A percentile compares a stretch with the other conserved stretches of the same genome.
These are phyloP conservation scores for Empidonax traillii DNA, from an alignment of 2,113 vertebrate species.

Conservation along the genomic window DNA sequence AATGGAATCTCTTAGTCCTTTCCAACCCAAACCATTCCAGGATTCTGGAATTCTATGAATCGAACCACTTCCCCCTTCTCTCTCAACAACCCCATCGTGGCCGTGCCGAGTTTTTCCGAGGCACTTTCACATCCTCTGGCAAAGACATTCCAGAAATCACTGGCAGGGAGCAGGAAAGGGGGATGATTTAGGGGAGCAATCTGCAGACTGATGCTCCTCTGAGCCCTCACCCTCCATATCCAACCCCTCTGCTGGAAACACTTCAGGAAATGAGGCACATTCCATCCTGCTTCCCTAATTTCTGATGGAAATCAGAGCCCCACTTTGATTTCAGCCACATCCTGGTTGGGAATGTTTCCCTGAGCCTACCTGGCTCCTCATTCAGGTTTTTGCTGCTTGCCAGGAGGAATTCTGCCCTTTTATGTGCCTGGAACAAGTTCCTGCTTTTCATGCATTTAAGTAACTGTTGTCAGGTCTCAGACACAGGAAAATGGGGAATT, in stretches of 20 bases:
- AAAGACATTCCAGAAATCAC: neutral
- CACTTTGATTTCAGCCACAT: neutral
- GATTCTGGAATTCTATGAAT: neutral
- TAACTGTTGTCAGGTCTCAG: neutral
- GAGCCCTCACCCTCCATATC: neutral
- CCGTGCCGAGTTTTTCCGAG: neutral
- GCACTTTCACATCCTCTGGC: fast-evolving
- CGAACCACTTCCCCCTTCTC: neutral
- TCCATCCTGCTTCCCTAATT: neutral
- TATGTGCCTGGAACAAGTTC: neutral
- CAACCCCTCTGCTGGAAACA: neutral
- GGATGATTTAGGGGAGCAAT: neutral
- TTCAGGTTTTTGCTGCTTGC: neutral
- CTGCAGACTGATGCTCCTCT: neutral
- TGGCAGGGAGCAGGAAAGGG: neutral
- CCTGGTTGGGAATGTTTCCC: neutral
- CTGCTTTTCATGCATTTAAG: neutral
- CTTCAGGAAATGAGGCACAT: fast-evolving
- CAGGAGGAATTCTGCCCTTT: neutral
- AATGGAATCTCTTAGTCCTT: neutral
- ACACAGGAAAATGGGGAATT: neutral
- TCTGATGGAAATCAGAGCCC: neutral
- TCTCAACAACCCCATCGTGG: fast-evolving
- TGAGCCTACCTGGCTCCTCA: neutral
- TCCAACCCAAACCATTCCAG: neutral